phyloP scores from a whole-genome alignment of 2,888 invertebrate genomes.

The Sclerodermus sp. region DNA sequence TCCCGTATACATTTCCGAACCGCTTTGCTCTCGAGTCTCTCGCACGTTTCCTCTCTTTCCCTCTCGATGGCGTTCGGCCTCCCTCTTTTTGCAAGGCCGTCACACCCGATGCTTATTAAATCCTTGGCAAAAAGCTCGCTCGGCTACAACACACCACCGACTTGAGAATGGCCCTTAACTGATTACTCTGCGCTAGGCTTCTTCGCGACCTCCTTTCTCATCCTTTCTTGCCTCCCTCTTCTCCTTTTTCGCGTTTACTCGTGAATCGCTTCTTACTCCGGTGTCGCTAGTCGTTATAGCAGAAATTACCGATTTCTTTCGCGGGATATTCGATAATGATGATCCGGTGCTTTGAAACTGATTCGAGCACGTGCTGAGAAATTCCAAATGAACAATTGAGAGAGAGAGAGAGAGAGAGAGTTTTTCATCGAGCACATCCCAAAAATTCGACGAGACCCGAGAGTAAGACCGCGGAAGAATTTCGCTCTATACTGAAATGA shows the following conservation, averaged over 20 bases:
- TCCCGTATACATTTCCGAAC: neutral
- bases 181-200: slow-evolving; percentile 19
- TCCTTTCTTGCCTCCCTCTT: slow-evolving; percentile 11
- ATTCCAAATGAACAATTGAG: too few species aligned
- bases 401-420: too few species aligned
- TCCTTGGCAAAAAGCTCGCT: slow-evolving; percentile 11
- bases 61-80: slow-evolving; percentile 8
- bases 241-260: slow-evolving; percentile 11
- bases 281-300: slow-evolving; percentile 1
- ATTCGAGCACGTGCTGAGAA: too few species aligned
- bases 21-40: neutral
- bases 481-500: too few species aligned
- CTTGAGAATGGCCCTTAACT: slow-evolving; percentile 25
- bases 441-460: too few species aligned
- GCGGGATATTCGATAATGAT: too few species aligned
- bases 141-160: neutral
- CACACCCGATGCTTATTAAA: slow-evolving; percentile 40
- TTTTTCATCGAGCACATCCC: too few species aligned
- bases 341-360: too few species aligned
- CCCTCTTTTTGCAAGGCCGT: slow-evolving; percentile 27
- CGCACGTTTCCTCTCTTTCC: too few species aligned
- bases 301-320: neutral
- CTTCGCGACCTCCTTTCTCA: neutral
- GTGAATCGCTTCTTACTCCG: slow-evolving; percentile 9
- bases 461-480: too few species aligned